Base-by-base conservation (phyloP, 2,797 vertebrate species). In the Aplochiton taeniatus region DNA sequence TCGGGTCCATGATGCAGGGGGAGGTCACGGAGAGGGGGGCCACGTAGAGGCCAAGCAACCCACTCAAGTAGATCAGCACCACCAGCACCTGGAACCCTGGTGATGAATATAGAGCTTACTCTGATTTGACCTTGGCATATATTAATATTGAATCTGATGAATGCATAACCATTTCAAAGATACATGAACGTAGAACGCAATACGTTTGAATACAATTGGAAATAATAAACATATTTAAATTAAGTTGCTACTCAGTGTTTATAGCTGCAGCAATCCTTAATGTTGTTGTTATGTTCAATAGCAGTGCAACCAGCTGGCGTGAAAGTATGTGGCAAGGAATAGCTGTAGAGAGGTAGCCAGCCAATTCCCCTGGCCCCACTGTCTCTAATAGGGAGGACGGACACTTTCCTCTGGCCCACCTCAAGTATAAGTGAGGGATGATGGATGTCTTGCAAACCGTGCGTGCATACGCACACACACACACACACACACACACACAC, bases 1-100 rank as follows among this genome's bases (percentile, higher is more conserved):
- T 77, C 71, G 82, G 95, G 72, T 97, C 95, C 95, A 97, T 98
- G 77, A 99, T 95, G 90, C 97, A 99, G 58, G 97, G 97, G 12
- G 96, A 98, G 0, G 93, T 93, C 88, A 98, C 95, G 73, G 93
- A 91, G 52, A 99, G 90, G 0, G 97, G 97, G 7, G 89, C 86
- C 75, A 96, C 78, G 74, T 97, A 98, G 77, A 99, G 94, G 42
- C 90, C 91, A 71, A 97, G 78, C 10, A 96, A 92, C 9, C 93
- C 87, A 1, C 89, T 84, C 42, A 97, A 84, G 83, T 97, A 99
- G 4, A 91, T 80, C n/a, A 94, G 81, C 71, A 97, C 69, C 9
- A 96, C 88, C 73, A 91, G 84, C 70, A 94, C 85, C 93, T 98
- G 97, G 72, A 96, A 94, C 61, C 87, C 97, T 98, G 87, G 18